phyloP scores from a whole-genome alignment of 2,797 vertebrate genomes.

The Coregonus suidteri region DNA sequence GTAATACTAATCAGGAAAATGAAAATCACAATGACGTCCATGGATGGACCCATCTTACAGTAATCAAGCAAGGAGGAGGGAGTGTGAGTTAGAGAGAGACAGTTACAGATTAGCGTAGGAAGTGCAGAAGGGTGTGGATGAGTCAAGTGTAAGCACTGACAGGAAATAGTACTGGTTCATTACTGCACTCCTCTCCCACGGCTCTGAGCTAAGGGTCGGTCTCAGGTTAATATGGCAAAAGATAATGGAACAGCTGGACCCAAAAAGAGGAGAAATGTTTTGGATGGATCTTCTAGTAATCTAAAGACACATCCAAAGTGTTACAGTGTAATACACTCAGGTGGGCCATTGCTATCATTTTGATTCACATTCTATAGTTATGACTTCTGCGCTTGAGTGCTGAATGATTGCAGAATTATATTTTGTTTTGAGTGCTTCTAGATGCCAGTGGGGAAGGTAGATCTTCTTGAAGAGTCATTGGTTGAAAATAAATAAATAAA shows the following conservation, averaged over 20 bases:
- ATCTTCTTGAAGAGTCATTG: neutral
- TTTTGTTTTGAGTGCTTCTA: neutral
- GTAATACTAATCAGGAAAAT: neutral
- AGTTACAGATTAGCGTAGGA: slow-evolving; percentile 32
- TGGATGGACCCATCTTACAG: slow-evolving; percentile 20
- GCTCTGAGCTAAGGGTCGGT: slow-evolving; percentile 16
- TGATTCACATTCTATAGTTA: slow-evolving; percentile 18
- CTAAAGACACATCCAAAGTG: neutral
- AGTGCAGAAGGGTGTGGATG: slow-evolving; percentile 53
- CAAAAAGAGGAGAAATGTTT: slow-evolving; percentile 24
- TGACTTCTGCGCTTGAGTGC: neutral
- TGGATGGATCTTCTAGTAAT: neutral
- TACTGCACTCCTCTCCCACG: slow-evolving; percentile 31
- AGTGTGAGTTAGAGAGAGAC: slow-evolving; percentile 14
- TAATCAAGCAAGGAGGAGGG: neutral
- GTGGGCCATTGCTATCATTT: slow-evolving; percentile 3
- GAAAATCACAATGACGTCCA: slow-evolving; percentile 4
- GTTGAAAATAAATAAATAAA: neutral
- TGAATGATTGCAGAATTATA: neutral
- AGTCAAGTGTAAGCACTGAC: slow-evolving; percentile 39
- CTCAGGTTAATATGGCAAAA: slow-evolving; percentile 9
- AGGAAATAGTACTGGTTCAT: slow-evolving; percentile 42
- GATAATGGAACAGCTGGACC: neutral
- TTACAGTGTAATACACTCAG: neutral
- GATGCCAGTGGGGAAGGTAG: neutral